These are phyloP conservation scores for Anabas testudineus DNA, from an alignment of 2,797 vertebrate genomes.

Conservation along the genomic window DNA sequence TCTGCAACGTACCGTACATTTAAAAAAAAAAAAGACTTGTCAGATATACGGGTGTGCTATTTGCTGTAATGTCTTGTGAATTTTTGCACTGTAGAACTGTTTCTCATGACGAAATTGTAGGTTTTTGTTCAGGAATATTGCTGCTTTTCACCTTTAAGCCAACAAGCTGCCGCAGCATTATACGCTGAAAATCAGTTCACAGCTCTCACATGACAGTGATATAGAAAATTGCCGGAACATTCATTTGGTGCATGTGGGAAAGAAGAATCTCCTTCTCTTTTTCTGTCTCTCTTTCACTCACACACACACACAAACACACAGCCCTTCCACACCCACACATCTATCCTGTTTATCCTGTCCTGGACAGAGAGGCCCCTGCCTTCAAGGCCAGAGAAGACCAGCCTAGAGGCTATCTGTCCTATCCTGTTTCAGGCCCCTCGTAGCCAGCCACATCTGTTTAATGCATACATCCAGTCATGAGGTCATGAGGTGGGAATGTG, in stretches of 20 bases:
- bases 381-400: slow-evolving; percentile 80
- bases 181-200: slow-evolving; percentile 31
- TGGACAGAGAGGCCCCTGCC: slow-evolving; percentile 73
- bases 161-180: slow-evolving; percentile 38
- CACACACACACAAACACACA: slow-evolving; percentile 41
- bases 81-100: slow-evolving; percentile 1
- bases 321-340: slow-evolving; percentile 45
- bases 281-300: slow-evolving; percentile 14
- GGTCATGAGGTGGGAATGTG: slow-evolving; percentile 81
- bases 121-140: neutral
- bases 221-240: slow-evolving; percentile 55
- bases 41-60: neutral
- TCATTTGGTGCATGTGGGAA: slow-evolving; percentile 59
- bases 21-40: neutral
- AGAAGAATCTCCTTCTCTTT: slow-evolving; percentile 37
- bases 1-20: too few relatives aligned
- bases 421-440: slow-evolving; percentile 80
- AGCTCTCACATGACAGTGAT: slow-evolving; percentile 57
- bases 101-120: neutral
- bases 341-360: slow-evolving; percentile 75
- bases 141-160: slow-evolving; percentile 14
- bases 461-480: slow-evolving; percentile 80
- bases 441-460: slow-evolving; percentile 82
- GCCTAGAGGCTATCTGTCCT: slow-evolving; percentile 74
- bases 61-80: neutral